Percentiles rank a stretch among this genome's conserved stretches.
Conservation (phyloP, 1,140 invertebrate genomes). For the Battus philenor region DNA sequence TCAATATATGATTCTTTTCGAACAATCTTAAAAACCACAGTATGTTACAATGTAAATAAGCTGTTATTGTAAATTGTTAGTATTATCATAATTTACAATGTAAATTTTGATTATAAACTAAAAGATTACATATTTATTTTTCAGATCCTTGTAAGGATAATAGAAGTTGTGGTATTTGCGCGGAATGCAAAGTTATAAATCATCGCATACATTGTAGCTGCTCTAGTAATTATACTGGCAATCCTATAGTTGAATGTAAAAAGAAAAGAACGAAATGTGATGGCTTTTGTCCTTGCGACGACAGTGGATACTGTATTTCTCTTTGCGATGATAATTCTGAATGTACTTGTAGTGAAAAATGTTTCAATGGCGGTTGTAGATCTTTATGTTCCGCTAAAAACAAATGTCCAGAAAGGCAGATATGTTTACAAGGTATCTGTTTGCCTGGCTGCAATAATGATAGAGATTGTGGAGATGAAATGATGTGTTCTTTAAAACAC, state of each 20-base stretch:
- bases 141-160: constrained; percentile 84
- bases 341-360: constrained; percentile 86
- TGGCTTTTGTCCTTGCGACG: constrained; percentile 87
- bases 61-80: too few species aligned
- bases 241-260: constrained; percentile 85
- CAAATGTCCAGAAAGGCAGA: constrained; percentile 74
- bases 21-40: too few species aligned
- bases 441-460: constrained; percentile 86
- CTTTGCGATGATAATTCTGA: constrained; percentile 81
- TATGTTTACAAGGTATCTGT: constrained; percentile 74
- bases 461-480: constrained; percentile 86
- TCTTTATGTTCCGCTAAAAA: constrained; percentile 77
- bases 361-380: constrained; percentile 79
- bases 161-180: constrained; percentile 87
- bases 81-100: too few species aligned
- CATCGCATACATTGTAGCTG: constrained; percentile 91
- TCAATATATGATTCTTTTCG: too few species aligned
- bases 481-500: constrained; percentile 83
- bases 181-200: constrained; percentile 87
- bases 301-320: constrained; percentile 84
- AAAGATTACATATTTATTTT: too few species aligned
- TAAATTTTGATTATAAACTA: too few species aligned
- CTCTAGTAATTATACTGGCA: constrained; percentile 86
- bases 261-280: constrained; percentile 78
- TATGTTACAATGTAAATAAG: too few species aligned